Conservation (phyloP, 1,140 invertebrate species). For the Lethrus apterus region DNA sequence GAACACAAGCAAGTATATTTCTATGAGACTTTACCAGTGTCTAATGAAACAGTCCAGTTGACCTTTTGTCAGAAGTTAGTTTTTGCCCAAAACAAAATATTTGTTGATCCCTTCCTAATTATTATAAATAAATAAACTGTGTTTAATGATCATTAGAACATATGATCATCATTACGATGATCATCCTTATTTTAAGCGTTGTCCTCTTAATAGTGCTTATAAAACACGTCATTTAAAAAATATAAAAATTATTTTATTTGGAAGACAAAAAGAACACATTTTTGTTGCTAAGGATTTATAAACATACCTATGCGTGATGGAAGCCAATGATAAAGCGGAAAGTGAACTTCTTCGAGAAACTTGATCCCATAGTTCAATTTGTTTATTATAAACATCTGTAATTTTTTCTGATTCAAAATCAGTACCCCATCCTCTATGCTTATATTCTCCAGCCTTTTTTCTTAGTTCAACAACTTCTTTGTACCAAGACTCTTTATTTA, state of each 20-base stretch:
- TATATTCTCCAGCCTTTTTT: slow-evolving; percentile 86
- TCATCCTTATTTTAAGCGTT: too few species aligned
- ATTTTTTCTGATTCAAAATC: slow-evolving; percentile 74
- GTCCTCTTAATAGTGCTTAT: too few species aligned
- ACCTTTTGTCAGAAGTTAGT: too few species aligned
- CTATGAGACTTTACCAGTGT: slow-evolving; percentile 87
- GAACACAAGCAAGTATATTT: too few species aligned
- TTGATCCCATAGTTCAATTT: slow-evolving; percentile 81
- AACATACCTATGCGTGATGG: slow-evolving; percentile 66
- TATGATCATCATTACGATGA: too few species aligned
- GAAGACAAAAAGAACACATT: not conserved
- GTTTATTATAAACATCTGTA: slow-evolving; percentile 68
- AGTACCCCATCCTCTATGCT: slow-evolving; percentile 83
- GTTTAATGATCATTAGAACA: too few species aligned
- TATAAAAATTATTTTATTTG: not conserved
- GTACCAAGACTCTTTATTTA: slow-evolving; percentile 60
- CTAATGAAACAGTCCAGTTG: slow-evolving; percentile 88
- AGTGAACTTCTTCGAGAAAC: slow-evolving; percentile 79
- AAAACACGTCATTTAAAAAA: not conserved
- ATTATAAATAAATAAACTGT: too few species aligned
- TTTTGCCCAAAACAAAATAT: too few species aligned
- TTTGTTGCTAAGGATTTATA: slow-evolving; percentile 5
- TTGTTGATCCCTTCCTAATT: too few species aligned
- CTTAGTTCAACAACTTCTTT: slow-evolving; percentile 78
- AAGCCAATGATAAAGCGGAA: slow-evolving; percentile 79